phyloP scores from a whole-genome alignment of 2,888 invertebrate genomes.

The Osmoderma eremita region DNA sequence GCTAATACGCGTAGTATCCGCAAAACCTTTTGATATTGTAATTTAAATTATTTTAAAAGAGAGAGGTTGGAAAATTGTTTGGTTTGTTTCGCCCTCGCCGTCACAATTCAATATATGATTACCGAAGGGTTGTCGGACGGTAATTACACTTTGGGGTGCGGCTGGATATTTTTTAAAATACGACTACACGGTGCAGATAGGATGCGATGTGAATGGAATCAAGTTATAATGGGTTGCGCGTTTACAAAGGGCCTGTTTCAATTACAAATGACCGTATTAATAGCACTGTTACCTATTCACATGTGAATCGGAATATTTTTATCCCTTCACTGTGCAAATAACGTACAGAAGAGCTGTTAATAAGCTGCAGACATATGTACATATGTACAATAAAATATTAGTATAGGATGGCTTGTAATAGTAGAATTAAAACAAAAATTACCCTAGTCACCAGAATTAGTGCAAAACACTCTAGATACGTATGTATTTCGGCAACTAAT shows the following conservation, averaged over 20 bases:
- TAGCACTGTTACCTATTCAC: conserved; percentile 53
- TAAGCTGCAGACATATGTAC: too few relatives aligned
- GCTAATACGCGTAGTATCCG: conserved; percentile 36
- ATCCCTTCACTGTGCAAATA: background rate
- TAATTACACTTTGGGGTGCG: conserved; percentile 57
- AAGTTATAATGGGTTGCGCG: conserved; percentile 38
- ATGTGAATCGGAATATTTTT: conserved; percentile 38
- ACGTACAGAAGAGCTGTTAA: background rate
- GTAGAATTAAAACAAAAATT: too few relatives aligned
- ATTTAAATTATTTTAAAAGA: conserved; percentile 45
- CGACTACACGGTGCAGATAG: conserved; percentile 42
- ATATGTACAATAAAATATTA: too few relatives aligned
- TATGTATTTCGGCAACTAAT: too few relatives aligned
- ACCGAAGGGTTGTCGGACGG: conserved; percentile 57
- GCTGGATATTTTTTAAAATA: conserved; percentile 54
- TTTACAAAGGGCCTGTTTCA: conserved; percentile 57
- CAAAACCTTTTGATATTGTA: conserved; percentile 41
- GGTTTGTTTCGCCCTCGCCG: conserved; percentile 51
- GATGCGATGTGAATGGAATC: conserved; percentile 37
- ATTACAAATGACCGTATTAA: conserved; percentile 60
- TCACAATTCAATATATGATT: conserved; percentile 61
- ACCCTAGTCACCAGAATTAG: too few relatives aligned
- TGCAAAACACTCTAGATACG: too few relatives aligned
- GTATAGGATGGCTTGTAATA: too few relatives aligned
- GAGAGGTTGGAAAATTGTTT: conserved; percentile 55